Evolutionary conservation across 2,797 vertebrate genomes (phyloP).

Genomic region (Adrianichthys oophorus): DNA sequence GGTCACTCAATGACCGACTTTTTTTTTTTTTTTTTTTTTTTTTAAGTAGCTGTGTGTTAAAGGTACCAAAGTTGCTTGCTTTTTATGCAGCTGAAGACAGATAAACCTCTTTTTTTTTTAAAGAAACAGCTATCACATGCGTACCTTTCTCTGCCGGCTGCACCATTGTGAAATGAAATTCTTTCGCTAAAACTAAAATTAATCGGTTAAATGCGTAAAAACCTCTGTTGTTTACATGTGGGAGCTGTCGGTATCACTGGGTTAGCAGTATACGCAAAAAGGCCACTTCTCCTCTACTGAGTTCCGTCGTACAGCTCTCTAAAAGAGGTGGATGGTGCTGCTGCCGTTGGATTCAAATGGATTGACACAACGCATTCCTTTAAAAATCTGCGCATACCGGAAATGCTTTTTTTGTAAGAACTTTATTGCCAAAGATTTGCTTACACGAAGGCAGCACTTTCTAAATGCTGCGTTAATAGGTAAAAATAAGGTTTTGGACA

Average conservation of each 20-base stretch:
- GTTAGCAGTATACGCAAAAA: neutral
- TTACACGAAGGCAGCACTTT: no score
- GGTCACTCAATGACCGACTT: conserved; percentile 19
- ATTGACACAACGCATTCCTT: accelerated
- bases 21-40: conserved; percentile 3
- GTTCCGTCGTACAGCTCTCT: conserved; percentile 7
- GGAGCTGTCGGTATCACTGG: neutral
- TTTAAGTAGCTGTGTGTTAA: neutral
- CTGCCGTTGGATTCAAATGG: accelerated
- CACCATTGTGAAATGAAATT: conserved; percentile 46
- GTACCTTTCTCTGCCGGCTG: conserved; percentile 74
- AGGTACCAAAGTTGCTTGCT: no score
- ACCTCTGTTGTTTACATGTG: conserved; percentile 43
- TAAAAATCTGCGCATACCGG: conserved; percentile 19
- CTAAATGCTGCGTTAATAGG: no score
- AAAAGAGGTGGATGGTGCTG: neutral
- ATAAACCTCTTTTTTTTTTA: no score
- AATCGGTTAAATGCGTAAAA: conserved; percentile 14
- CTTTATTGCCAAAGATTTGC: conserved; percentile 20
- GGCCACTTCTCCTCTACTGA: neutral
- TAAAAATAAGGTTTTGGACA: no score
- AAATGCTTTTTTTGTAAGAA: neutral
- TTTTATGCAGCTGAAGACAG: no score
- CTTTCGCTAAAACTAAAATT: neutral
- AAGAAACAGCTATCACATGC: neutral